These are phyloP conservation scores for Spisula solida DNA, from an alignment of 2,888 invertebrate species.

Conservation along the genomic window DNA sequence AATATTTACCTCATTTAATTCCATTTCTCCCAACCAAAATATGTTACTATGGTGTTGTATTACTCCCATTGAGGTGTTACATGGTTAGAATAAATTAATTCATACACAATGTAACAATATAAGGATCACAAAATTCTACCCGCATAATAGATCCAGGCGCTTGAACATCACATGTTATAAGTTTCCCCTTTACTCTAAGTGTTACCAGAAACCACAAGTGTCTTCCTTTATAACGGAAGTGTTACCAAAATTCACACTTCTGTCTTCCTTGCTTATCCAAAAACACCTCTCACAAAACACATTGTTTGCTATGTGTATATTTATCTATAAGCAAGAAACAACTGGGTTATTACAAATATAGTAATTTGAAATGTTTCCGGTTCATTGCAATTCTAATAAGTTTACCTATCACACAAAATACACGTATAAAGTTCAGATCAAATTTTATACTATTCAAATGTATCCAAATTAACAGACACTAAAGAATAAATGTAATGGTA, in stretches of 20 bases:
- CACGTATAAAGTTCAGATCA: background rate
- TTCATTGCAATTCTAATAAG: too few species aligned
- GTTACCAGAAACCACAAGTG: too few species aligned
- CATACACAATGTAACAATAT: too few species aligned
- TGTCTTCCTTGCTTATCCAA: too few species aligned
- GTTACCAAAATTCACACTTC: background rate
- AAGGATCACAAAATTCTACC: too few species aligned
- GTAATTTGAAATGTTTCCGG: too few species aligned
- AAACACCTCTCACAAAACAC: background rate
- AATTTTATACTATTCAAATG: background rate
- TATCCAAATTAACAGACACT: background rate
- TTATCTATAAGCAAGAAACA: background rate
- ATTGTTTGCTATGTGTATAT: background rate
- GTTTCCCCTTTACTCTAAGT: background rate
- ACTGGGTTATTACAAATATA: too few species aligned
- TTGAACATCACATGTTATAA: background rate
- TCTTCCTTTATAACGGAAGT: background rate
- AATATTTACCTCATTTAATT: slow-evolving; percentile 5
- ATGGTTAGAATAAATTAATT: too few species aligned
- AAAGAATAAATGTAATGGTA: background rate
- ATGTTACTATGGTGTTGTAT: slow-evolving; percentile 20
- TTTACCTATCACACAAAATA: too few species aligned
- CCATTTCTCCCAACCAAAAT: slow-evolving; percentile 27
- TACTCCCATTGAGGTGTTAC: slow-evolving; percentile 18
- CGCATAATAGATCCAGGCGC: too few species aligned